Base-by-base conservation (phyloP, 2,113 vertebrate species). In the Actinemys pallida region DNA sequence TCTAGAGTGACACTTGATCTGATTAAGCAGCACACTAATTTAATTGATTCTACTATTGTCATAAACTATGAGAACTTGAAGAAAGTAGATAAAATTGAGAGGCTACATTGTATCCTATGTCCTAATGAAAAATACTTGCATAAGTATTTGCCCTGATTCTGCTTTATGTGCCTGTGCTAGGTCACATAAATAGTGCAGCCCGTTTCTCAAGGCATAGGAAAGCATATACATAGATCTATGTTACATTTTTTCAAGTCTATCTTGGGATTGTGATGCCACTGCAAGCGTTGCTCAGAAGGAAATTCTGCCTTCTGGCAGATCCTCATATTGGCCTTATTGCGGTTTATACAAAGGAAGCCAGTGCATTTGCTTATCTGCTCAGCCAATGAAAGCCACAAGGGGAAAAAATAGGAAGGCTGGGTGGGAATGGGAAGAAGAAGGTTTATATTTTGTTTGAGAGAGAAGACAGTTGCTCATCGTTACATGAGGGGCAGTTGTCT, bases 351-450 rank as follows among this genome's bases (percentile, higher is more conserved):
- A 93, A 86, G 50, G 54, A 81, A 52, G 19, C 42, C 65, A 54
- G 96, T 89, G 80, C 81, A 84, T 94, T 82, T 82, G 83, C n/a
- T 3, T 93, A n/a, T 87, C 91, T 80, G 84, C 31, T 17, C 24
- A 86, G 80, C 59, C 83, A 93, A 93, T 2, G 91, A 88, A 93
- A 89, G 24, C n/a, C 92, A 20, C 27, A 62, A 93, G 78, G 52
- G 45, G 92, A 93, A 87, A 6, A 88, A 91, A 91, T 59, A 16
- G 22, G 81, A 57, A 81, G 84, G 31, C 1, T 6, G 8, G 5
- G 17, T 8, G 1, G 57, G 5, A 9, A 11, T 69, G 53, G 24
- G 22, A 25, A 86, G 47, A 6, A 42, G 11, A 14, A 4, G 24
- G 14, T 20, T 20, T 69, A 35, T 35, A 19, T 8, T 69, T 65